Conservation (phyloP, 2,888 invertebrate genomes). For the Homarus gammarus region DNA sequence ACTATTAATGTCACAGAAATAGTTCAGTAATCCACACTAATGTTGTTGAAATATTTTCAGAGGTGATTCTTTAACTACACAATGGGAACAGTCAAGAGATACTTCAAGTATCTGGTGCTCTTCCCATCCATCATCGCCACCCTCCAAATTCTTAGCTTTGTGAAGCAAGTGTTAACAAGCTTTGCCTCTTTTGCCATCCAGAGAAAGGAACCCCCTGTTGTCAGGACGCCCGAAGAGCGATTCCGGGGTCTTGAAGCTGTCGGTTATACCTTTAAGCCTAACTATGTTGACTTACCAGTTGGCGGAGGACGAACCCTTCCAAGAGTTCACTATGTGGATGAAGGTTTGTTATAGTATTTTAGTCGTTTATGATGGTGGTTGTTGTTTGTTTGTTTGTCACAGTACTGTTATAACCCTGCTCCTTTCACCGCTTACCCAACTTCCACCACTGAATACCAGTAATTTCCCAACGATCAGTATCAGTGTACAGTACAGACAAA, state of each 20-base stretch:
- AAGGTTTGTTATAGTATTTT: no score
- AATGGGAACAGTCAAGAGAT: neutral
- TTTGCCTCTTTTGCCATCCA: neutral
- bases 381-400: no score
- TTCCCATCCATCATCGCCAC: slow-evolving; percentile 38
- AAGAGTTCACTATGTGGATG: slow-evolving; percentile 71
- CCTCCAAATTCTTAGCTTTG: neutral
- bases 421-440: no score
- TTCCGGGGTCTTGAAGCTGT: slow-evolving; percentile 40
- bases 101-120: slow-evolving; percentile 41
- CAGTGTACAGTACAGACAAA: no score
- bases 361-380: no score
- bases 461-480: no score
- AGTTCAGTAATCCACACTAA: no score
- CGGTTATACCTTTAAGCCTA: slow-evolving; percentile 57
- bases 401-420: no score
- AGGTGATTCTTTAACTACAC: neutral
- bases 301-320: slow-evolving; percentile 69
- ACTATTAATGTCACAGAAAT: no score
- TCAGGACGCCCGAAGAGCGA: slow-evolving; percentile 63
- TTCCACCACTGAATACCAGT: no score
- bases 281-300: slow-evolving; percentile 66
- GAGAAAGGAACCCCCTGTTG: slow-evolving; percentile 13
- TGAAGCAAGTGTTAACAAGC: neutral
- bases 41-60: no score